Conservation (phyloP, 2,888 invertebrate genomes). For the Antheraea yamamai region DNA sequence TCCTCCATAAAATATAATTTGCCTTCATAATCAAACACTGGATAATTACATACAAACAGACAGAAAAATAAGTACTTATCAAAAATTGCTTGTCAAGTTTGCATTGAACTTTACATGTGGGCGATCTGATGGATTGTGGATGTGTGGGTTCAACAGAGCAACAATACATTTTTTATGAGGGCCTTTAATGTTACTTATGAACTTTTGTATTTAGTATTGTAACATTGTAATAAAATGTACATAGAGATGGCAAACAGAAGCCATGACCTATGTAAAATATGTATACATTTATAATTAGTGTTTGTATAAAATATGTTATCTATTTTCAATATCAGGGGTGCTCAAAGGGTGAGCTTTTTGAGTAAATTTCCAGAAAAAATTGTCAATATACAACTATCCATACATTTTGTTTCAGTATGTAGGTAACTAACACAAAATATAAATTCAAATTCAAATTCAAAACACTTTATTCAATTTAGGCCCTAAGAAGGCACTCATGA, state of each 20-base stretch:
- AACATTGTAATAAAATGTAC: slow-evolving; percentile 2
- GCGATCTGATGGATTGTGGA: slow-evolving; percentile 40
- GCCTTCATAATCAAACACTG: background rate
- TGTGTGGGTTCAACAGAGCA: slow-evolving; percentile 64
- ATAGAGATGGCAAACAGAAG: background rate
- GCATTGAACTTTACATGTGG: slow-evolving; percentile 40
- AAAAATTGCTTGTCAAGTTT: slow-evolving; percentile 34
- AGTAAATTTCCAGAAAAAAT: no score
- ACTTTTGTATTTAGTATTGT: slow-evolving; percentile 14
- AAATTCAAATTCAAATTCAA: no score
- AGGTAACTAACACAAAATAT: no score
- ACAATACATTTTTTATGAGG: slow-evolving; percentile 52
- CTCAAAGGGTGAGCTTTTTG: no score
- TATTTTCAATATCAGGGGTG: no score
- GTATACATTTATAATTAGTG: background rate
- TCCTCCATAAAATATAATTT: background rate
- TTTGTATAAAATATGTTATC: background rate
- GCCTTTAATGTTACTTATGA: slow-evolving; percentile 26
- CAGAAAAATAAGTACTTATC: slow-evolving; percentile 32
- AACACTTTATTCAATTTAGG: no score
- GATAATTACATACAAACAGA: slow-evolving; percentile 14
- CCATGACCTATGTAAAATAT: background rate
- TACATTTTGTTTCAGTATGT: no score
- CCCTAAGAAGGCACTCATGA: no score
- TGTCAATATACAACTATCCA: no score